Percentiles rank a stretch among this genome's conserved stretches.
These are phyloP conservation scores for Panulirus ornatus DNA, from an alignment of 1,140 invertebrate genomes.

Conservation along the genomic window DNA sequence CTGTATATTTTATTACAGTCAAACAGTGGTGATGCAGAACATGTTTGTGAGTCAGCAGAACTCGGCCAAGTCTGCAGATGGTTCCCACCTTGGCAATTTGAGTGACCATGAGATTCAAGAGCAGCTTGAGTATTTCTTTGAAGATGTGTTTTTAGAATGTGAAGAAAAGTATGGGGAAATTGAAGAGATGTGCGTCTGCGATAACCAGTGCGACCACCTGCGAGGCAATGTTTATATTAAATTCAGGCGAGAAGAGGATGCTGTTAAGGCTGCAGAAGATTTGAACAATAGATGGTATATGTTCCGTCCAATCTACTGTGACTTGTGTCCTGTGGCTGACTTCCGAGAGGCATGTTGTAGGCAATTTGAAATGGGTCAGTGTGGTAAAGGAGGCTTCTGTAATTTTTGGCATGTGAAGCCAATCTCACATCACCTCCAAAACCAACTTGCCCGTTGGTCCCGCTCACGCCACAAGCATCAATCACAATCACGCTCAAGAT, in stretches of 20 bases:
- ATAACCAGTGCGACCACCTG: constrained; percentile 73
- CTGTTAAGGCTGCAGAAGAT: constrained; percentile 73
- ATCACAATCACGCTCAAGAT: constrained; percentile 65
- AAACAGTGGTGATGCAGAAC: constrained; percentile 74
- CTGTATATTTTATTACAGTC: no score
- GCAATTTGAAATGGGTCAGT: constrained; percentile 74
- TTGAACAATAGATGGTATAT: constrained; percentile 75
- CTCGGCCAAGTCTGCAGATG: constrained; percentile 71
- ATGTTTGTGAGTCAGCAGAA: constrained; percentile 75
- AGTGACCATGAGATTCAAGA: no score
- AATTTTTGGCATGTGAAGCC: constrained; percentile 75
- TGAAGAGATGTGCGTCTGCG: constrained; percentile 75
- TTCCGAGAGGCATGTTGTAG: constrained; percentile 73
- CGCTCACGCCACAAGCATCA: constrained; percentile 68
- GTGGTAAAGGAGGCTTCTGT: constrained; percentile 74
- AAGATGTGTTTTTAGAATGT: constrained; percentile 74
- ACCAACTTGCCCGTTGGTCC: constrained; percentile 67
- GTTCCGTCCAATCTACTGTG: constrained; percentile 73
- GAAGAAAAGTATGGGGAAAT: constrained; percentile 74
- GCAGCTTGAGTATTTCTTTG: constrained; percentile 75
- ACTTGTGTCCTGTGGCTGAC: constrained; percentile 73
- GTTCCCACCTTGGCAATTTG: constrained; percentile 74
- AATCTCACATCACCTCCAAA: constrained; percentile 73
- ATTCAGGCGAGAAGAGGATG: constrained; percentile 73
- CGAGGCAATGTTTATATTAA: constrained; percentile 74